Conservation (phyloP, 2,888 invertebrate genomes). For the Clostera curtula region DNA sequence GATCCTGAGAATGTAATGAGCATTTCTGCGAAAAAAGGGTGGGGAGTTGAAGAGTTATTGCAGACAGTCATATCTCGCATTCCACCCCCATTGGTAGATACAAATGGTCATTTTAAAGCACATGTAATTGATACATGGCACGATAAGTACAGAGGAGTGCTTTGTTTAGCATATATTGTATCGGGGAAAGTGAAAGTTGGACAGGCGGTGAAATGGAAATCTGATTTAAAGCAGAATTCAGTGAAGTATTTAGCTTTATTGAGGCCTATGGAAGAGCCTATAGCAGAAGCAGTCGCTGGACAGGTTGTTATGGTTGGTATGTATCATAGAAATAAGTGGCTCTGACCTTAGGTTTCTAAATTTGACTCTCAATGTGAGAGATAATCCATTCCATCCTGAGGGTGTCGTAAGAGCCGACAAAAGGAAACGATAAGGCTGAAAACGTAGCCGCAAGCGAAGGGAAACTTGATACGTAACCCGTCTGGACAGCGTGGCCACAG, state of each 20-base stretch:
- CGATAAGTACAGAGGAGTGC: constrained; percentile 88
- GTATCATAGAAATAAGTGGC: constrained; percentile 18
- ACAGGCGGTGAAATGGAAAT: constrained; percentile 82
- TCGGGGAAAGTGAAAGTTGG: constrained; percentile 85
- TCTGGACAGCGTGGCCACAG: too few relatives aligned
- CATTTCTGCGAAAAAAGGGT: constrained; percentile 95
- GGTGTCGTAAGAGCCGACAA: too few relatives aligned
- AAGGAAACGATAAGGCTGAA: too few relatives aligned
- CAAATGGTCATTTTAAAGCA: constrained; percentile 80
- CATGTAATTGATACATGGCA: constrained; percentile 96
- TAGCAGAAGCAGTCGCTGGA: constrained; percentile 84
- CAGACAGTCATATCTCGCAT: constrained; percentile 85
- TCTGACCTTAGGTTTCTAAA: too few relatives aligned
- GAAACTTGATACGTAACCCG: too few relatives aligned
- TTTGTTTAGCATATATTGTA: constrained; percentile 84
- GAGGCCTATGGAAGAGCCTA: constrained; percentile 81
- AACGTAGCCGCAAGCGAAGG: too few relatives aligned
- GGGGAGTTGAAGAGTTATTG: constrained; percentile 85
- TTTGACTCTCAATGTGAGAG: too few relatives aligned
- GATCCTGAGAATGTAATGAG: constrained; percentile 81
- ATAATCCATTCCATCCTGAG: too few relatives aligned
- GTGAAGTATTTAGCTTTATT: constrained; percentile 87
- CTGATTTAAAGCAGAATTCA: constrained; percentile 84
- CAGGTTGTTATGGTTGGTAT: constrained; percentile 92
- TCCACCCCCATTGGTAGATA: constrained; percentile 80